Base-by-base conservation (phyloP, 2,113 vertebrate species). In the Zosterops japonicus region DNA sequence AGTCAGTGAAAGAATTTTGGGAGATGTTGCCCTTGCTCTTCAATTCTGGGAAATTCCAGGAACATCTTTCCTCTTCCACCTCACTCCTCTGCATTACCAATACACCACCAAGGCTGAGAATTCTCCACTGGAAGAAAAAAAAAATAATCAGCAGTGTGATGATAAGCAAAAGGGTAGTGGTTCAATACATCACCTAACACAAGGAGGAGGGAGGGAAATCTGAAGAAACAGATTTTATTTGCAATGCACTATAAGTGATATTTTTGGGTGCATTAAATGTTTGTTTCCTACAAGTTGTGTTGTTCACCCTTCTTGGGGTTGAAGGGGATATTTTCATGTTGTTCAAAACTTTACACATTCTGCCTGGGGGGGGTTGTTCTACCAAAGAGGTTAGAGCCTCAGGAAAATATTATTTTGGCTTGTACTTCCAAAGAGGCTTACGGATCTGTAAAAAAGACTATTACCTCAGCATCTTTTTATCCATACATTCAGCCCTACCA, bases 381-480 rank as follows among this genome's bases (percentile, higher is more conserved):
- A 60, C 52, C 8, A 77, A 36, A 77, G 56, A 70, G 6, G 14
- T 70, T 82, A 53, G 17, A 85, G 70, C n/a, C 46, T 52, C 70
- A 41, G 60, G 53, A 64, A 92, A 76, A 63, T 39, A 60, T 63
- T 82, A 15, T 27, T 80, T 18, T 74, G 71, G 63, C 23, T 83
- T 70, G 28, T 59, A 24, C 33, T 93, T 90, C 71, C 64, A 86
- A 72, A 86, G 46, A 74, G 42, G 35, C 71, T 77, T 94, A 90
- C 7, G 10, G 39, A 90, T 47, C 59, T 72, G 46, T 81, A 71
- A 83, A 88, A 87, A 90, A 86, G 46, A 24, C 82, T 61, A 83
- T 63, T 93, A 50, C 12, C 64, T 95, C 93, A 95, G 83, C 90
- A 93, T 63, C 41, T 94, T 95, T 93, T 90, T 53, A 83, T 60